These are phyloP conservation scores for Pitta sordida DNA, from an alignment of 2,113 vertebrate species.

Conservation along the genomic window DNA sequence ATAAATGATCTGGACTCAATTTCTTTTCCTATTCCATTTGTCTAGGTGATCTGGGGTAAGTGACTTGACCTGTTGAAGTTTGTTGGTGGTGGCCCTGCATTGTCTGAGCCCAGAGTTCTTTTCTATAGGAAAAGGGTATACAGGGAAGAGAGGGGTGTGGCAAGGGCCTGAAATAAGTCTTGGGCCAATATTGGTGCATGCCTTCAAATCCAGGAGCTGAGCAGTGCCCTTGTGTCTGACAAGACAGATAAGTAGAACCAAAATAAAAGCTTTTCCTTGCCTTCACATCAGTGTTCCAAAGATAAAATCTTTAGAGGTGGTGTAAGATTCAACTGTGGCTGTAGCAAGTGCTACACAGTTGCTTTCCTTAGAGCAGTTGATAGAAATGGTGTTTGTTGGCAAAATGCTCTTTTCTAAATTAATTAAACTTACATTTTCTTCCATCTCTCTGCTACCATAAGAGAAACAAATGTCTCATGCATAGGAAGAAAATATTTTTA, in stretches of 20 bases:
- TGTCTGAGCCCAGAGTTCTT: not conserved
- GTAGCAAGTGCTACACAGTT: not conserved
- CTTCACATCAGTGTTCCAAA: not conserved
- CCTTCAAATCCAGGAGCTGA: not conserved
- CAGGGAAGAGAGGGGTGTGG: not conserved
- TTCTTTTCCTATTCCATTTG: not conserved
- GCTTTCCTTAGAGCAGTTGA: not conserved
- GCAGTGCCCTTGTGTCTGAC: not conserved
- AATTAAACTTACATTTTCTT: not conserved
- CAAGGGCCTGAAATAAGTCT: not conserved
- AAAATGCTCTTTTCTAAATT: not conserved
- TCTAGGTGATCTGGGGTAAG: not conserved
- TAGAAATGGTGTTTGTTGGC: not conserved
- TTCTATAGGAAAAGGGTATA: not conserved
- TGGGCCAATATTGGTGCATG: not conserved
- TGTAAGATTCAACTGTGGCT: not conserved
- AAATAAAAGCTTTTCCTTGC: not conserved
- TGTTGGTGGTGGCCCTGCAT: not conserved
- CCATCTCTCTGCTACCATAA: not conserved
- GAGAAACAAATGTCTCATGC: not conserved
- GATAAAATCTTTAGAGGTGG: not conserved
- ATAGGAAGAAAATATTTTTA: not conserved
- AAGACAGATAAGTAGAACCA: not conserved
- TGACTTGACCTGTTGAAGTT: not conserved
- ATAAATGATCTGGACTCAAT: accelerated